phyloP scores from a whole-genome alignment of 2,113 vertebrate species.

The Paraplagusia blochii region DNA sequence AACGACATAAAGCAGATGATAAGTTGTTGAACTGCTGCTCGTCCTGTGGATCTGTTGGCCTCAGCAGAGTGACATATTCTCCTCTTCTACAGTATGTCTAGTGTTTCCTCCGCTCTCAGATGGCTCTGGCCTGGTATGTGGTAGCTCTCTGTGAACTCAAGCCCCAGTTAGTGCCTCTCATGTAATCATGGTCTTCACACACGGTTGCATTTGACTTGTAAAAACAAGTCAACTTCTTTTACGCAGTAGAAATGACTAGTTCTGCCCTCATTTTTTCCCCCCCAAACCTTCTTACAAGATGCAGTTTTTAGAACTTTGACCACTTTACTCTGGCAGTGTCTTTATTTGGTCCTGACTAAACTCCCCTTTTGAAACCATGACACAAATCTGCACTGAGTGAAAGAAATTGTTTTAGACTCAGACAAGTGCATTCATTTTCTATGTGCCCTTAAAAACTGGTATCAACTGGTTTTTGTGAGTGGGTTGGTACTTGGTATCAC shows the following conservation, averaged over 20 bases:
- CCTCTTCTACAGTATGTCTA: slow-evolving; percentile 23
- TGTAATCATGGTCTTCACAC: slow-evolving; percentile 11
- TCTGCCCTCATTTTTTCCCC: neutral
- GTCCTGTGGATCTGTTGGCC: slow-evolving; percentile 1
- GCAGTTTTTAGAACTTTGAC: neutral
- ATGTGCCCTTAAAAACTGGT: neutral
- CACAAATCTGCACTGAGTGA: neutral
- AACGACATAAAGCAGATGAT: neutral
- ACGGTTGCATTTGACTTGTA: neutral
- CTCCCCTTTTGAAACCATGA: neutral
- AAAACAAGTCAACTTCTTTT: neutral
- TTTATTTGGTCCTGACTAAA: neutral
- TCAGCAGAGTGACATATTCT: slow-evolving; percentile 13
- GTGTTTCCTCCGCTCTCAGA: slow-evolving; percentile 38
- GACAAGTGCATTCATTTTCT: neutral
- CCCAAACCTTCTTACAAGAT: neutral
- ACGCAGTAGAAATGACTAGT: neutral
- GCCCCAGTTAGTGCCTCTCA: slow-evolving; percentile 27
- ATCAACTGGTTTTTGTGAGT: neutral
- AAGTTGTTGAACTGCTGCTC: slow-evolving; percentile 8
- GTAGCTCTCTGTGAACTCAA: slow-evolving; percentile 39
- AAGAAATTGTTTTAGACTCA: neutral
- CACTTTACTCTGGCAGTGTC: neutral
- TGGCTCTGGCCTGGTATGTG: slow-evolving; percentile 39
- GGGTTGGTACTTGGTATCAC: too few relatives aligned